Percentiles rank a stretch among this genome's conserved stretches.
These are phyloP conservation scores for Piscicola geometra DNA, from an alignment of 2,888 invertebrate genomes.

Conservation along the genomic window DNA sequence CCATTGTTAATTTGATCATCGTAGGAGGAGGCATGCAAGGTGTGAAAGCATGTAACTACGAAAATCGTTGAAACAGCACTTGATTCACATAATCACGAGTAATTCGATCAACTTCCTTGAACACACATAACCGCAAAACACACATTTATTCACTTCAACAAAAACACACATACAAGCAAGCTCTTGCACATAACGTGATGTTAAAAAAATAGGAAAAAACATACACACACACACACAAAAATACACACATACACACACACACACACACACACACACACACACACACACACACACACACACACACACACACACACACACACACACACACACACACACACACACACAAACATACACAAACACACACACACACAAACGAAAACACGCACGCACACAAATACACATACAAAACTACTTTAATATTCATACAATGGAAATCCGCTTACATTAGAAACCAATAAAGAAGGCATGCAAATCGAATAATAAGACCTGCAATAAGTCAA, in stretches of 20 bases:
- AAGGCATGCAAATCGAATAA: conserved; percentile 18
- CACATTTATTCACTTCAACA: conserved; percentile 7
- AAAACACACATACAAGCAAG: not conserved
- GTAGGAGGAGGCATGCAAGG: too few species aligned
- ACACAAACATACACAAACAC: conserved; percentile 7
- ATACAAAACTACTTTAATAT: conserved; percentile 9
- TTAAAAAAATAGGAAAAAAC: not conserved
- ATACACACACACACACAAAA: not conserved
- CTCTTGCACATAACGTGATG: not conserved
- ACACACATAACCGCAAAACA: conserved; percentile 8
- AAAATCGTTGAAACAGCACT: not conserved
- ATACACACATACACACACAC: conserved; percentile 13
- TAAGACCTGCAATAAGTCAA: not conserved
- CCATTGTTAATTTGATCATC: too few species aligned
- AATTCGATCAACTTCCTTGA: not conserved
- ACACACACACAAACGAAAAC: not conserved
- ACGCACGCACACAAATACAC: conserved; percentile 6
- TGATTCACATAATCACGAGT: not conserved
- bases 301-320: conserved; percentile 15
- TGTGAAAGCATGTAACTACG: too few species aligned
- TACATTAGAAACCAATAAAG: conserved; percentile 17
- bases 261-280: conserved; percentile 24
- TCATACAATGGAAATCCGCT: conserved; percentile 13
- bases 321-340: conserved; percentile 5
- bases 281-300: conserved; percentile 26